phyloP scores from a whole-genome alignment of 2,797 vertebrate species.

The Pteronotus mesoamericanus region DNA sequence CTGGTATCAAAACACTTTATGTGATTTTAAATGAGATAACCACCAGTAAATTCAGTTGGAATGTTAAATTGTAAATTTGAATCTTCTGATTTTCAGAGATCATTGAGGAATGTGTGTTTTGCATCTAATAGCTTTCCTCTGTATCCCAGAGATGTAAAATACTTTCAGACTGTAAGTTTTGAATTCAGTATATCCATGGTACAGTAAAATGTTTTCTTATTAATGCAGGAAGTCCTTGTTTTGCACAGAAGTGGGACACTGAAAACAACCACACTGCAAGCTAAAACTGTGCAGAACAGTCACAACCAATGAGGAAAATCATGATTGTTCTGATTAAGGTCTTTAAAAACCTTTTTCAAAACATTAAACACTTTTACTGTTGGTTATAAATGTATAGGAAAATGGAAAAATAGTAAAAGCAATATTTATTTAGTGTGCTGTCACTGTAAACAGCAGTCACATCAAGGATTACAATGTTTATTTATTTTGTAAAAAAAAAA shows the following conservation, averaged over 20 bases:
- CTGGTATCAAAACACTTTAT: background rate
- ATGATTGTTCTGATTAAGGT: background rate
- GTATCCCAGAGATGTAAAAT: background rate
- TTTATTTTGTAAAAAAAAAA: background rate
- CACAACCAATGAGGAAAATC: background rate
- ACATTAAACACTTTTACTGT: background rate
- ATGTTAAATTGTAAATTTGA: background rate
- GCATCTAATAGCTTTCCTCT: background rate
- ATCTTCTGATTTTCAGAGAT: conserved; percentile 30
- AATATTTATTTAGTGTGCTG: background rate
- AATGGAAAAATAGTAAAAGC: background rate
- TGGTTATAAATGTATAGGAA: background rate
- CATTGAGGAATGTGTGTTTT: background rate
- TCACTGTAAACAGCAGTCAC: background rate
- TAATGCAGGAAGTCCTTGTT: background rate
- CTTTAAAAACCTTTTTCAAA: background rate
- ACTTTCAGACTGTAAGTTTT: background rate
- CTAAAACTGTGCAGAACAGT: background rate
- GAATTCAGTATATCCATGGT: background rate
- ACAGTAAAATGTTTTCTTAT: background rate
- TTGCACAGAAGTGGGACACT: background rate
- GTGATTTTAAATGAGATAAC: background rate
- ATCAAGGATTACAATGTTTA: background rate
- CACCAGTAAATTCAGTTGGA: background rate
- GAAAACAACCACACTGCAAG: background rate